A percentile compares a stretch with the other conserved stretches of the same genome.
phyloP scores from a whole-genome alignment of 2,888 invertebrate genomes.

The Actias luna region DNA sequence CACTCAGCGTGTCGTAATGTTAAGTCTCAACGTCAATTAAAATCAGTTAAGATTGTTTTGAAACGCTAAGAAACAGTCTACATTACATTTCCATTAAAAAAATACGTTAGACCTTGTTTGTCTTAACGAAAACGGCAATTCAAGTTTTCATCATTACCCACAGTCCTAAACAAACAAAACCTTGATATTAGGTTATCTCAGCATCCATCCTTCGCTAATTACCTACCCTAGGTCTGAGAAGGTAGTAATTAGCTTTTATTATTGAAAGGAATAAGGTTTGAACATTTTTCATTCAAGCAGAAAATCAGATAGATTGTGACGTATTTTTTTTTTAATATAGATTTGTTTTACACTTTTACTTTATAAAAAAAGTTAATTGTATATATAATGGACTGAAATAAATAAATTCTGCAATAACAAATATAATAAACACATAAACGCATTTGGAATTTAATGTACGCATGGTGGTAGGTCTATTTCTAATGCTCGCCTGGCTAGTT shows the following conservation, averaged over 20 bases:
- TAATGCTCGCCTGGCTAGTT: too few relatives aligned
- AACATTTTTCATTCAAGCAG: not conserved
- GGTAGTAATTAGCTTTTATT: not conserved
- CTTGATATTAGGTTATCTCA: constrained; percentile 4
- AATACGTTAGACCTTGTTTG: not conserved
- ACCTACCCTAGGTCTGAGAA: not conserved
- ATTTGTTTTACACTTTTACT: not conserved
- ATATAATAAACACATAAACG: too few relatives aligned
- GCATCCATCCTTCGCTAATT: constrained; percentile 1
- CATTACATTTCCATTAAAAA: not conserved
- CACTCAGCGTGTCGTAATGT: not conserved
- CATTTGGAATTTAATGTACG: too few relatives aligned
- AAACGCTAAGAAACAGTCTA: not conserved
- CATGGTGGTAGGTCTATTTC: too few relatives aligned
- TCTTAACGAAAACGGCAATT: not conserved
- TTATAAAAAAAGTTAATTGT: too few relatives aligned
- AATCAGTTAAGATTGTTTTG: not conserved
- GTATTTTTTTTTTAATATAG: not conserved
- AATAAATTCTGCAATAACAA: too few relatives aligned
- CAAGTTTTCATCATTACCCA: not conserved
- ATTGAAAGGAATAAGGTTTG: not conserved
- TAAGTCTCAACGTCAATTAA: not conserved
- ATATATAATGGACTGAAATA: too few relatives aligned
- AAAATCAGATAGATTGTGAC: not conserved
- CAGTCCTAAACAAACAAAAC: not conserved